Conservation (phyloP, 2,888 invertebrate genomes). For the Dryomyza anilis region DNA sequence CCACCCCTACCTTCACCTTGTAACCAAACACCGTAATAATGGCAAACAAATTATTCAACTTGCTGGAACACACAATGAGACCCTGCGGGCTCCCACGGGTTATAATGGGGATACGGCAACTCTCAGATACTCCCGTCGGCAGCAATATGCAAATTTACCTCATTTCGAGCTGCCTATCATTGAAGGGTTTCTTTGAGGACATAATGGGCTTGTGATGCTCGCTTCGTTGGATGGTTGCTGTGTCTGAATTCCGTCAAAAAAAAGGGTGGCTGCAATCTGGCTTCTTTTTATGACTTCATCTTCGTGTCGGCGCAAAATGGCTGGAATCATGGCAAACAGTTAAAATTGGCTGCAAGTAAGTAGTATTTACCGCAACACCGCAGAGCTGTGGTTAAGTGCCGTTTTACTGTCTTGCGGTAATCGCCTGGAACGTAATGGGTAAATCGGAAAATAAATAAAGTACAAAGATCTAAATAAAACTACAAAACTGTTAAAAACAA, state of each 20-base stretch:
- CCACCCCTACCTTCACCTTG: constrained; percentile 2
- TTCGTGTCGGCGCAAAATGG: constrained; percentile 27
- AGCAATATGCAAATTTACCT: constrained; percentile 14
- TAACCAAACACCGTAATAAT: constrained; percentile 56
- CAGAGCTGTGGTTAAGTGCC: constrained; percentile 12
- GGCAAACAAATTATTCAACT: constrained; percentile 46
- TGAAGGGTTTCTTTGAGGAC: constrained; percentile 14
- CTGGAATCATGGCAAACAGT: background rate
- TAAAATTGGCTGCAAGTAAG: background rate
- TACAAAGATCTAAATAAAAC: too few species aligned
- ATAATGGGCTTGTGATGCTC: background rate
- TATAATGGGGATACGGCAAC: too few species aligned
- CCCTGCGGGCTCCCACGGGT: constrained; percentile 30
- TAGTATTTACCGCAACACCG: background rate
- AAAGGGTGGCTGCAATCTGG: constrained; percentile 16
- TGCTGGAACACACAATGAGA: constrained; percentile 26
- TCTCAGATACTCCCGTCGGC: too few species aligned
- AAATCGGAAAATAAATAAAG: too few species aligned
- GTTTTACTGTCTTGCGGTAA: too few species aligned
- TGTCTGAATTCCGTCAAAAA: background rate
- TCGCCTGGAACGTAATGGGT: too few species aligned
- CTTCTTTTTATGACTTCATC: constrained; percentile 36
- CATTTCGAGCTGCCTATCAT: background rate
- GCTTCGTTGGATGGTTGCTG: constrained; percentile 6
- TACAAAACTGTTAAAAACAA: too few species aligned